These are phyloP conservation scores for Listronotus bonariensis DNA, from an alignment of 1,140 invertebrate species.

Conservation along the genomic window DNA sequence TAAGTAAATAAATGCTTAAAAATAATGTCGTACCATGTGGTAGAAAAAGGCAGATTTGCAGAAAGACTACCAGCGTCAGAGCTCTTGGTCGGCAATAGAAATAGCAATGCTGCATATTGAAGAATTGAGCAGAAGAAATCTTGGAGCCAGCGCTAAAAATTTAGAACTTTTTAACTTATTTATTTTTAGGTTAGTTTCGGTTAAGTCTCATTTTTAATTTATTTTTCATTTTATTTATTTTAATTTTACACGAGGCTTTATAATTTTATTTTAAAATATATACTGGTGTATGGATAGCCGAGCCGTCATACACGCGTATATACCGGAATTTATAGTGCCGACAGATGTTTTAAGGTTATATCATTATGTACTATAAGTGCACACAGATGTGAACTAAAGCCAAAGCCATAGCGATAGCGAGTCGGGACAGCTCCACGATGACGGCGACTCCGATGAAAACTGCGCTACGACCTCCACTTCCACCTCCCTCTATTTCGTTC, in stretches of 20 bases:
- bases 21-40: conserved; percentile 50
- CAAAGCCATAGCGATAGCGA: conserved; percentile 43
- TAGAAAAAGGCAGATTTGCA: conserved; percentile 54
- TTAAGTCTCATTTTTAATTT: conserved; percentile 32
- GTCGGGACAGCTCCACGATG: conserved; percentile 37
- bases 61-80: conserved; percentile 52
- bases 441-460: conserved; percentile 34
- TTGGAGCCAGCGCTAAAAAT: conserved; percentile 45
- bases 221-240: conserved; percentile 21
- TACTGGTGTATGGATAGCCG: conserved; percentile 22
- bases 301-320: conserved; percentile 32
- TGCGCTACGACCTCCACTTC: conserved; percentile 29
- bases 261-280: conserved; percentile 29
- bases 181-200: conserved; percentile 32
- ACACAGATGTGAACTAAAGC: conserved; percentile 43
- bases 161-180: conserved; percentile 20
- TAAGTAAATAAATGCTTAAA: conserved; percentile 8
- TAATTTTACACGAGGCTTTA: conserved; percentile 26
- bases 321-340: conserved; percentile 40
- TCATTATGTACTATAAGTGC: conserved; percentile 41
- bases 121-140: conserved; percentile 43
- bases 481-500: conserved; percentile 14
- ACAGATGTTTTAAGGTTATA: conserved; percentile 41
- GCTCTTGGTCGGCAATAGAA: conserved; percentile 50
- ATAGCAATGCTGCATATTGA: conserved; percentile 52